phyloP scores from a whole-genome alignment of 2,113 vertebrate species.

The Thymallus thymallus region DNA sequence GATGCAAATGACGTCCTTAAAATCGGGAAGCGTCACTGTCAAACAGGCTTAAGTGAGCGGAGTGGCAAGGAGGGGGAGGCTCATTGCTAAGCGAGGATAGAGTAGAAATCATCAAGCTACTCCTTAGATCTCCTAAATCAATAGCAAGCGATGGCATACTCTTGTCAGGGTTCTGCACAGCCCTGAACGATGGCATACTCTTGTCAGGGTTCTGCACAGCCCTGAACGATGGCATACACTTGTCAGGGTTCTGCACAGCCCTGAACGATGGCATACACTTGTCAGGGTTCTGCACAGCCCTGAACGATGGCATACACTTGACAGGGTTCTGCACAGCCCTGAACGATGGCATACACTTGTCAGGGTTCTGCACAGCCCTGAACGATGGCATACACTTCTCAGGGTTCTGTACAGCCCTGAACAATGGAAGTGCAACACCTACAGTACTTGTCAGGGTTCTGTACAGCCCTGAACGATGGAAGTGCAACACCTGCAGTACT shows the following conservation, averaged over 20 bases:
- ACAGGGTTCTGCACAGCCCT: constrained; percentile 31
- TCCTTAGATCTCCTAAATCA: constrained; percentile 45
- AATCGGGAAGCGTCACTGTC: constrained; percentile 13
- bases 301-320: constrained; percentile 44
- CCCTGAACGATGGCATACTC: constrained; percentile 26
- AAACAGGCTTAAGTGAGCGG: constrained; percentile 6
- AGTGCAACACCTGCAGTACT: constrained; percentile 1
- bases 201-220: constrained; percentile 39
- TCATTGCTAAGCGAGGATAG: constrained; percentile 21
- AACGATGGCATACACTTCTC: constrained; percentile 45
- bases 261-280: constrained; percentile 42
- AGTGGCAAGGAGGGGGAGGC: constrained; percentile 16
- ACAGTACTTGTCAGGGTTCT: constrained; percentile 39
- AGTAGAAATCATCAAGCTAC: constrained; percentile 47
- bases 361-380: constrained; percentile 30
- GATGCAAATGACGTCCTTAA: constrained; percentile 9
- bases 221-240: constrained; percentile 39
- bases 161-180: constrained; percentile 39
- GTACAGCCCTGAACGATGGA: constrained; percentile 25
- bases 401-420: constrained; percentile 29
- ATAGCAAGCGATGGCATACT: constrained; percentile 45
- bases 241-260: constrained; percentile 37
- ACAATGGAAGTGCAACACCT: too few relatives aligned
- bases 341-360: constrained; percentile 45
- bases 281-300: constrained; percentile 34